phyloP scores from a whole-genome alignment of 2,797 vertebrate species.

The Sebastes steindachneri region DNA sequence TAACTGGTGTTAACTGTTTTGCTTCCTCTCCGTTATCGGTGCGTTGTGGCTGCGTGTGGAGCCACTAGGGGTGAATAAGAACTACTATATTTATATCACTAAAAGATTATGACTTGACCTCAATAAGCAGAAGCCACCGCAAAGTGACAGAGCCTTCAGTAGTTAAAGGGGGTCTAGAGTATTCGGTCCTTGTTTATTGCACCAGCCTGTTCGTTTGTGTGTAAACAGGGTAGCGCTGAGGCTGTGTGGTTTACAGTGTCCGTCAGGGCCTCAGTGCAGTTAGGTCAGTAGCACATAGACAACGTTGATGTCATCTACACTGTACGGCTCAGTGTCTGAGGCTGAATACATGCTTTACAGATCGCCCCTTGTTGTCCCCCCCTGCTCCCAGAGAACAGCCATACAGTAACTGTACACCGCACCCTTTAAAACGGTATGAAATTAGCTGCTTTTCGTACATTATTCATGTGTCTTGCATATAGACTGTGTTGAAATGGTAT shows the following conservation, averaged over 20 bases:
- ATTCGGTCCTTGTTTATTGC: neutral
- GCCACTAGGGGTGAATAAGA: neutral
- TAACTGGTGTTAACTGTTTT: slow-evolving; percentile 10
- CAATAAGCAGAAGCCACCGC: neutral
- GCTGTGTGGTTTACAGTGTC: slow-evolving; percentile 22
- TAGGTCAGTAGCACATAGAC: slow-evolving; percentile 23
- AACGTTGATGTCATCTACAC: neutral
- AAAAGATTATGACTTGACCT: neutral
- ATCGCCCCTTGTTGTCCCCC: neutral
- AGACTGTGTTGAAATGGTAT: neutral
- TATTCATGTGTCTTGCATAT: neutral
- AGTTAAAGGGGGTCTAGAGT: neutral
- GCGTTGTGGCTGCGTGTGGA: neutral
- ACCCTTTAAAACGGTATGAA: neutral
- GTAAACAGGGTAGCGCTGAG: slow-evolving; percentile 41
- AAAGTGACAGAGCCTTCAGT: neutral
- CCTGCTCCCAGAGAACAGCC: slow-evolving; percentile 26
- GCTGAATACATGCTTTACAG: neutral
- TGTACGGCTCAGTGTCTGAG: neutral
- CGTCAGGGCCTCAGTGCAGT: neutral
- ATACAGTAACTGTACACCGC: neutral
- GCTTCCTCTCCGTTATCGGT: neutral
- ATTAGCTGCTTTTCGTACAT: neutral
- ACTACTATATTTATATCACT: neutral
- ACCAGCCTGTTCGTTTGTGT: slow-evolving; percentile 3